Conservation (phyloP, 2,888 invertebrate species). For the Stictocephala bisonia region DNA sequence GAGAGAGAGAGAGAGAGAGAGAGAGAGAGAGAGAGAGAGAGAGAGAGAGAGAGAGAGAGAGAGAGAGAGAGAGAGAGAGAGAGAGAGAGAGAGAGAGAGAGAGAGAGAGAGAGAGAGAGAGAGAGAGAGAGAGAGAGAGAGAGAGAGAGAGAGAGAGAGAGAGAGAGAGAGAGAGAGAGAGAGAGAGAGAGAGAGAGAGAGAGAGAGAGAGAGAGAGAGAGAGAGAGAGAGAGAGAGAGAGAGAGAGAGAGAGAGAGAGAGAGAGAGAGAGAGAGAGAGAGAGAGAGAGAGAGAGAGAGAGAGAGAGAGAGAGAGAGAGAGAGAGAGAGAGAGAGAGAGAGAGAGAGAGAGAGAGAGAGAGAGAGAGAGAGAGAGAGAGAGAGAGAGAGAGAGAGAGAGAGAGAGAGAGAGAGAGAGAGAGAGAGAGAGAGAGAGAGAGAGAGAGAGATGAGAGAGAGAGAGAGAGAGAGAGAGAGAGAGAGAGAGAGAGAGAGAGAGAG, state of each 20-base stretch:
- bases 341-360: constrained; percentile 13
- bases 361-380: constrained; percentile 10
- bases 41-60: constrained; percentile 8
- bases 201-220: constrained; percentile 13
- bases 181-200: constrained; percentile 13
- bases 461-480: neutral
- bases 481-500: neutral
- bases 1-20: neutral
- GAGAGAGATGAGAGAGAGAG: no score
- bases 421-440: neutral
- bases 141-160: constrained; percentile 13
- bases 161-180: constrained; percentile 5
- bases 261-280: neutral
- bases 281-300: neutral
- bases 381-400: neutral
- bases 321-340: constrained; percentile 13
- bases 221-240: constrained; percentile 13
- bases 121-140: constrained; percentile 13
- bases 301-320: constrained; percentile 8
- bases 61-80: constrained; percentile 13
- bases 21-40: constrained; percentile 1
- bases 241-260: constrained; percentile 3
- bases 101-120: constrained; percentile 13
- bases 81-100: constrained; percentile 13
- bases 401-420: neutral